Evolutionary conservation across 2,888 invertebrate genomes (phyloP).

Genomic region (Eilema griseolum): DNA sequence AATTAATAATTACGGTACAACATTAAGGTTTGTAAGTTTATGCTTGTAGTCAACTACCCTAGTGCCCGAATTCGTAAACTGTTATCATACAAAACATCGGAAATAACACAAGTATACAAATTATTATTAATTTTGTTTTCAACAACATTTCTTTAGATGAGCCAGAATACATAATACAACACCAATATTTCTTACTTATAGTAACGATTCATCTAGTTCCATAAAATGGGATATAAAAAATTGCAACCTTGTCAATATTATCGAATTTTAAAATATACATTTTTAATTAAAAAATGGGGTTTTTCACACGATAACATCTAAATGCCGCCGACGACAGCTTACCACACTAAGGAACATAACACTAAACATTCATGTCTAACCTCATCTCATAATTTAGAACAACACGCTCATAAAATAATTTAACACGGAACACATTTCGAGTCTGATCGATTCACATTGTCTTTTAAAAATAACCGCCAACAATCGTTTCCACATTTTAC

Average conservation of each 20-base stretch:
- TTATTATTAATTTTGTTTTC: neutral
- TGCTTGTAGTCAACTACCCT: conserved; percentile 2
- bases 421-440: conserved; percentile 71
- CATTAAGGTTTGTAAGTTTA: neutral
- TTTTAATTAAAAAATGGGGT: conserved; percentile 46
- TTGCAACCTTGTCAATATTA: conserved; percentile 38
- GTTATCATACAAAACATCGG: conserved; percentile 4
- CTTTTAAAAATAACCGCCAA: conserved; percentile 57
- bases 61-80: neutral
- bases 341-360: conserved; percentile 33
- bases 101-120: neutral
- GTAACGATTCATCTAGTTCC: conserved; percentile 30
- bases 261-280: conserved; percentile 36
- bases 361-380: conserved; percentile 40
- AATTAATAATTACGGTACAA: neutral
- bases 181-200: conserved; percentile 11
- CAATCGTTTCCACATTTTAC: conserved; percentile 59
- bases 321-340: conserved; percentile 15
- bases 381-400: conserved; percentile 42
- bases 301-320: conserved; percentile 30
- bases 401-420: conserved; percentile 58
- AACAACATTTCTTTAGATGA: neutral
- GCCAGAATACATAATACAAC: neutral
- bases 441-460: conserved; percentile 55
- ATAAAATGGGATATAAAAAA: conserved; percentile 45